Evolutionary conservation across 2,797 vertebrate genomes (phyloP).

Genomic region (Smutsia gigantea): DNA sequence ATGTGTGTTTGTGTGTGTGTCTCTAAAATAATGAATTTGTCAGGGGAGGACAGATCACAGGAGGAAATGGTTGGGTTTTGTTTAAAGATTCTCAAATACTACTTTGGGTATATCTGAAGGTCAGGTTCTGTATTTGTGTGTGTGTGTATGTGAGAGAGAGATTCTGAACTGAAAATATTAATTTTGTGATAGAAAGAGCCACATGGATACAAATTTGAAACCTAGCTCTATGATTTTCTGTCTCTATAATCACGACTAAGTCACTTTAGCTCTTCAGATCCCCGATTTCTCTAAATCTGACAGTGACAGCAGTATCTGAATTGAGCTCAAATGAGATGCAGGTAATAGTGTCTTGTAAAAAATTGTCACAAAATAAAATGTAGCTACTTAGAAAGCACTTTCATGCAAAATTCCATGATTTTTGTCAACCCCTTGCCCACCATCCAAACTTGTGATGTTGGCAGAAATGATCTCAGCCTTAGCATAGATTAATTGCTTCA

Average conservation of each 20-base stretch:
- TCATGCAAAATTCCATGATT: neutral
- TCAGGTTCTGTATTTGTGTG: neutral
- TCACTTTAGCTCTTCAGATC: neutral
- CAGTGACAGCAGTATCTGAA: neutral
- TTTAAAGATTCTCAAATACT: neutral
- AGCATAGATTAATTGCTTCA: neutral
- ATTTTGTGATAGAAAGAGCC: neutral
- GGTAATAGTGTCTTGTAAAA: neutral
- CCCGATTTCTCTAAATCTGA: neutral
- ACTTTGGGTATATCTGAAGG: neutral
- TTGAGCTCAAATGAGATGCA: neutral
- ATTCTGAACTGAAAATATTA: neutral
- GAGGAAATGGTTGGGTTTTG: neutral
- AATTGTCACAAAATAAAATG: neutral
- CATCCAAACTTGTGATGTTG: neutral
- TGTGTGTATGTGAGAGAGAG: neutral
- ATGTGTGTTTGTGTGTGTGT: conserved; percentile 49
- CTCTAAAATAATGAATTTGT: conserved; percentile 39
- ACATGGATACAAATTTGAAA: neutral
- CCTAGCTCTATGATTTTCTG: neutral
- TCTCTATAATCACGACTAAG: neutral
- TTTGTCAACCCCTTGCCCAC: neutral
- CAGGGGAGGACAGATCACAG: neutral
- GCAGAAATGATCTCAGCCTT: neutral
- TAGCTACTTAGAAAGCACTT: neutral